Evolutionary conservation across 2,113 vertebrate species (phyloP), one percentile per base, ranked within the genome.

Genomic region (Dascyllus trimaculatus): DNA sequence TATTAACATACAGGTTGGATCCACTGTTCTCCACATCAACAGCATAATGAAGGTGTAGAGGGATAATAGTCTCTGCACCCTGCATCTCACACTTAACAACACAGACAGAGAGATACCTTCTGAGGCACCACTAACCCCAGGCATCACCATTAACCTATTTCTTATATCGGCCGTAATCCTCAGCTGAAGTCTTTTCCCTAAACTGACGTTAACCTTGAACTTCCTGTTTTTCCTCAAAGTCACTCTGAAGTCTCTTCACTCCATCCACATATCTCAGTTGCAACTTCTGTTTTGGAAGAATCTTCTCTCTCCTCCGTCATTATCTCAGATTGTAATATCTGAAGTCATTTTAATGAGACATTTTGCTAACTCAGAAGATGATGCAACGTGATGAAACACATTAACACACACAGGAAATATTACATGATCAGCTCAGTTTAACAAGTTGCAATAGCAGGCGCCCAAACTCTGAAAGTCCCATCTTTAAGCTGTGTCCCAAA

Each of bases 361-460:
- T 80, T 52, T 11, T 82, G 38, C 59, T 15, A 48, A 71, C 49
- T 70, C 70, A 83, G 56, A 29, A 61, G 76, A 58, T 91, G 89
- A 79, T 89, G 87, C 82, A 91, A 89, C 5, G 14, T 26, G 5
- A 38, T 78, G 87, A 75, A 89, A 87, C 14, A 0, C 68, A 38
- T 77, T n/a, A 35, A 49, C 46, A 19, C 57, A 25, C 10, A 29
- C 38, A 63, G 63, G 64, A 79, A 83, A 76, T 74, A 69, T 78
- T 61, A 74, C 11, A 21, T 63, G 10, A 67, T 84, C 61, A 48
- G 22, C 65, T 78, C 1, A n/a, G 25, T 85, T 72, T 59, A 35
- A 52, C 25, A 59, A 82, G 65, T 43, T 40, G 6, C 51, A 62
- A 4, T 1, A 68, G 53, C 15, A 61, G 35, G 25, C 7, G 32